Evolutionary conservation across 1,140 invertebrate species (phyloP).

Genomic region (Asbolus verrucosus): DNA sequence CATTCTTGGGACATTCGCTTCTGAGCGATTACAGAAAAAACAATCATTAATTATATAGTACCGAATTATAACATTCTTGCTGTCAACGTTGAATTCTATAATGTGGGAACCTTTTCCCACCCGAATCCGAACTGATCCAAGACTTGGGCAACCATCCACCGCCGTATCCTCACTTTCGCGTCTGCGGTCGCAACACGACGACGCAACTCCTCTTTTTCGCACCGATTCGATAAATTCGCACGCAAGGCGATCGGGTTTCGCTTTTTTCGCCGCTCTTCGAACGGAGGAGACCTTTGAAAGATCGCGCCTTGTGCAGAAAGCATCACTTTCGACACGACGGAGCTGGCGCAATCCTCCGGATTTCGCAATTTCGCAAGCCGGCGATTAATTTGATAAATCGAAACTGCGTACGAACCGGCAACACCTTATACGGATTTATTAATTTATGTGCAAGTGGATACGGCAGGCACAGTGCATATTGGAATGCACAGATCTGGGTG

Average conservation of each 20-base stretch:
- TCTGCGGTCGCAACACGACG: no score
- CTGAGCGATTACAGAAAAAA: no score
- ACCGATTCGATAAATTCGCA: conserved; percentile 38
- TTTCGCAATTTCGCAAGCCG: conserved; percentile 12
- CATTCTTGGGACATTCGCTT: no score
- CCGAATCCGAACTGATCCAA: no score
- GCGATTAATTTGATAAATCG: conserved; percentile 30
- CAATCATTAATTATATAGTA: no score
- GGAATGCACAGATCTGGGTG: conserved; percentile 40
- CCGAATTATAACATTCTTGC: no score
- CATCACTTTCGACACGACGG: neutral
- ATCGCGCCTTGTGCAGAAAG: neutral
- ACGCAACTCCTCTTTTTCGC: no score
- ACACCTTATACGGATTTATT: conserved; percentile 35
- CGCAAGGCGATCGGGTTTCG: conserved; percentile 29
- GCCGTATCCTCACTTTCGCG: no score
- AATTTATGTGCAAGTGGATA: conserved; percentile 39
- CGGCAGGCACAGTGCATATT: conserved; percentile 33
- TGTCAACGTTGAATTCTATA: no score
- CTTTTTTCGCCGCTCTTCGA: conserved; percentile 19
- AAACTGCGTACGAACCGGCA: conserved; percentile 24
- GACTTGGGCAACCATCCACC: no score
- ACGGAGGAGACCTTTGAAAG: no score
- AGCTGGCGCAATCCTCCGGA: neutral
- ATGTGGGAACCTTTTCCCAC: no score